phyloP scores from a whole-genome alignment of 2,888 invertebrate genomes.

The Melipona bicolor region DNA sequence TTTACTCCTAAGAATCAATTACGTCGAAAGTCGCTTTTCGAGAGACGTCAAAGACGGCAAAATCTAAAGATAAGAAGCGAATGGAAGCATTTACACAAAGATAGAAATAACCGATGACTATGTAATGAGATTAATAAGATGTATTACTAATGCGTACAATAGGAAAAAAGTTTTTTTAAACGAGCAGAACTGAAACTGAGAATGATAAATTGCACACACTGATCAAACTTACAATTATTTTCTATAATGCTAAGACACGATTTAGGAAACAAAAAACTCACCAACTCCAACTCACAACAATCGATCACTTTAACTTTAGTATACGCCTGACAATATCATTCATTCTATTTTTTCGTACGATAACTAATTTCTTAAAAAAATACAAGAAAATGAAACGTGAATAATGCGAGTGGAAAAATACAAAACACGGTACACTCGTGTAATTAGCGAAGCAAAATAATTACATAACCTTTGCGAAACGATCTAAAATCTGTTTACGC shows the following conservation, averaged over 20 bases:
- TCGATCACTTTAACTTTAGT: not conserved
- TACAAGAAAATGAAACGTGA: not conserved
- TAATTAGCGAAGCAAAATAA: not conserved
- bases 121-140: slow-evolving; percentile 28
- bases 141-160: not conserved
- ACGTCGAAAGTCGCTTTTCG: not conserved
- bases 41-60: not conserved
- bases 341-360: not conserved
- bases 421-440: not conserved
- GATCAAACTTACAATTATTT: not conserved
- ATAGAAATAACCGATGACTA: slow-evolving; percentile 2
- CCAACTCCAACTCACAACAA: not conserved
- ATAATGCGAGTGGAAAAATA: slow-evolving; percentile 15
- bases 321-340: not conserved
- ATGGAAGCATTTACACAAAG: slow-evolving; percentile 6
- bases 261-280: not conserved
- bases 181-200: not conserved
- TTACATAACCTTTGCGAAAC: slow-evolving; percentile 22
- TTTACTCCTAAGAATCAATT: not conserved
- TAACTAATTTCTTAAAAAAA: not conserved
- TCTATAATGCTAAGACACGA: not conserved
- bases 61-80: not conserved
- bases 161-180: not conserved
- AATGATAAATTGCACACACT: not conserved
- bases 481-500: slow-evolving; percentile 47